phyloP scores from a whole-genome alignment of 30 jellyfish, hydroid and myxozoan genomes.

The Turritopsis dohrnii region DNA sequence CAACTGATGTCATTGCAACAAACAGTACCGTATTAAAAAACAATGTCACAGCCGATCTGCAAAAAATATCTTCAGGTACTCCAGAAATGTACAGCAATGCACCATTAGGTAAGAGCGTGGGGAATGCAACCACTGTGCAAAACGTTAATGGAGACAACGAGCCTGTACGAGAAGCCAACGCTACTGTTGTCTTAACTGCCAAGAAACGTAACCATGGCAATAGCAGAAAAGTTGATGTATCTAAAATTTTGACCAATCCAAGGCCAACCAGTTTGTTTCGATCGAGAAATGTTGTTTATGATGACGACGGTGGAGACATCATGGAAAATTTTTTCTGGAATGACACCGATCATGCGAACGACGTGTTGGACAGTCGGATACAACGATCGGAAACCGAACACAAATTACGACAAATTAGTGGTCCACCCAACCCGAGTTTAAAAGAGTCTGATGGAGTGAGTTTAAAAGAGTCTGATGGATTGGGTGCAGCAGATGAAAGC shows the following conservation, averaged over 20 bases:
- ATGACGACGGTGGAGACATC: constrained; percentile 21
- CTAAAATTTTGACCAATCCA: background rate
- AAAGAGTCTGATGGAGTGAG: background rate
- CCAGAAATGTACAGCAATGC: constrained; percentile 21
- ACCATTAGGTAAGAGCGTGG: constrained; percentile 10
- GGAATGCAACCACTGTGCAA: constrained; percentile 1
- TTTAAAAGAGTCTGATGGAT: background rate
- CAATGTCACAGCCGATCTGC: background rate
- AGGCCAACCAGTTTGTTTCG: background rate
- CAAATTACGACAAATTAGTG: constrained; percentile 26
- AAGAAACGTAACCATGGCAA: background rate
- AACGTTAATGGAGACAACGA: background rate
- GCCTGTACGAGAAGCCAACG: constrained; percentile 23
- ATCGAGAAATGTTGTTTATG: constrained; percentile 1
- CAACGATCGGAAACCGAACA: constrained; percentile 1
- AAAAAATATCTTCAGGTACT: background rate
- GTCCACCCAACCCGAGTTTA: constrained; percentile 34
- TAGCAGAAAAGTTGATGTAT: background rate
- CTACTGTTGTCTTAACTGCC: background rate
- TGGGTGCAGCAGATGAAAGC: background rate
- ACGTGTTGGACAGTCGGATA: background rate
- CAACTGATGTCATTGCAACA: background rate
- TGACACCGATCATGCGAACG: background rate
- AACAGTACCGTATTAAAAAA: background rate
- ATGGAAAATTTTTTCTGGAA: constrained; percentile 5